Evolutionary conservation across 2,888 invertebrate genomes (phyloP).

Genomic region (Melanargia galathea): DNA sequence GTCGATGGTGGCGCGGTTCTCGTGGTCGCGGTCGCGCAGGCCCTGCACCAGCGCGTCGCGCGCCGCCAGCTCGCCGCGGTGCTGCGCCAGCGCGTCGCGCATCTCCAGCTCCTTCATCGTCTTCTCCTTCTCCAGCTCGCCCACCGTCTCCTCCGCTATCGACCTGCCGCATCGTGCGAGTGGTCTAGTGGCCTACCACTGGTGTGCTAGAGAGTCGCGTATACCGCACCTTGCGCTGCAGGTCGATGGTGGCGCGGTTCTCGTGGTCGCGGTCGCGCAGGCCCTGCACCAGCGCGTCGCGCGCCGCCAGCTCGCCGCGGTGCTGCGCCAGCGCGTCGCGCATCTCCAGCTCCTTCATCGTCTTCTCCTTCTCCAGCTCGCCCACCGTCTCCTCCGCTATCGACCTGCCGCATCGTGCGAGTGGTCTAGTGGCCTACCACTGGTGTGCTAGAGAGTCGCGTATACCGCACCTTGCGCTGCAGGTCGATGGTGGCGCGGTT

Average conservation of each 20-base stretch:
- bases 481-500: conserved; percentile 74
- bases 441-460: no score
- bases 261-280: no score
- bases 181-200: no score
- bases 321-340: background rate
- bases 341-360: no score
- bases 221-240: no score
- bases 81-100: conserved; percentile 92
- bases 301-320: no score
- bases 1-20: conserved; percentile 75
- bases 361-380: conserved; percentile 2
- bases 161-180: conserved; percentile 79
- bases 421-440: no score
- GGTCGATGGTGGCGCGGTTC: no score
- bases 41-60: conserved; percentile 89
- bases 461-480: conserved; percentile 75
- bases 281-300: no score
- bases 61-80: conserved; percentile 90
- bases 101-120: conserved; percentile 98
- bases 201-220: no score
- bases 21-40: conserved; percentile 89
- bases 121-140: conserved; percentile 97
- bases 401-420: background rate
- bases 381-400: background rate
- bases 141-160: conserved; percentile 97